A percentile compares a stretch with the other conserved stretches of the same genome.
These are phyloP conservation scores for Cecropterus lyciades DNA, from an alignment of 1,140 invertebrate genomes.

Conservation along the genomic window DNA sequence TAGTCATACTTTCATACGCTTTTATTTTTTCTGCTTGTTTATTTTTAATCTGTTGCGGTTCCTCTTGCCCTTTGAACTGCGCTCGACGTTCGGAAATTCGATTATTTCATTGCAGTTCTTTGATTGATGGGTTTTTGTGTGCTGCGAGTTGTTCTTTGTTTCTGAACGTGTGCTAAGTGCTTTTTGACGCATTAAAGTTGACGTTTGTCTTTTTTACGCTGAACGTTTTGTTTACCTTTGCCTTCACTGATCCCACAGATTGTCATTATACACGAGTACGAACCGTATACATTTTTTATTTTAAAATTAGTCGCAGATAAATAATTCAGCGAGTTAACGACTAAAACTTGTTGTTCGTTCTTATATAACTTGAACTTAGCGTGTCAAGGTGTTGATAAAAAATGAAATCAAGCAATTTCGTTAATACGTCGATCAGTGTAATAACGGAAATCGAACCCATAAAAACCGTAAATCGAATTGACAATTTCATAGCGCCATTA, in stretches of 20 bases:
- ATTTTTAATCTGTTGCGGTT: slow-evolving; percentile 70
- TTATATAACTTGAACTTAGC: slow-evolving; percentile 11
- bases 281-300: too few species aligned
- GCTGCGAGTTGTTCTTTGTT: slow-evolving; percentile 55
- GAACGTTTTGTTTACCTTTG: slow-evolving; percentile 25
- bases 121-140: slow-evolving; percentile 75
- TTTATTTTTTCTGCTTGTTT: slow-evolving; percentile 42
- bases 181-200: slow-evolving; percentile 42
- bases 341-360: neutral
- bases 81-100: slow-evolving; percentile 72
- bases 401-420: slow-evolving; percentile 20
- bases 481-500: slow-evolving; percentile 48
- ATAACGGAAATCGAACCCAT: slow-evolving; percentile 31
- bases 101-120: slow-evolving; percentile 79
- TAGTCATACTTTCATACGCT: slow-evolving; percentile 64
- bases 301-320: too few species aligned
- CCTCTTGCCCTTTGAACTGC: slow-evolving; percentile 73
- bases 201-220: slow-evolving; percentile 19
- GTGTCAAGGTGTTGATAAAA: slow-evolving; percentile 14
- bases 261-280: too few species aligned
- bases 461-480: slow-evolving; percentile 47
- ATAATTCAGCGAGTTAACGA: neutral
- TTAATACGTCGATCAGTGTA: slow-evolving; percentile 31
- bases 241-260: neutral
- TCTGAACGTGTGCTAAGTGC: slow-evolving; percentile 56